Percentiles rank a stretch among this genome's conserved stretches.
Conservation (phyloP, 2,113 vertebrate species). For the Semnornis frantzii region DNA sequence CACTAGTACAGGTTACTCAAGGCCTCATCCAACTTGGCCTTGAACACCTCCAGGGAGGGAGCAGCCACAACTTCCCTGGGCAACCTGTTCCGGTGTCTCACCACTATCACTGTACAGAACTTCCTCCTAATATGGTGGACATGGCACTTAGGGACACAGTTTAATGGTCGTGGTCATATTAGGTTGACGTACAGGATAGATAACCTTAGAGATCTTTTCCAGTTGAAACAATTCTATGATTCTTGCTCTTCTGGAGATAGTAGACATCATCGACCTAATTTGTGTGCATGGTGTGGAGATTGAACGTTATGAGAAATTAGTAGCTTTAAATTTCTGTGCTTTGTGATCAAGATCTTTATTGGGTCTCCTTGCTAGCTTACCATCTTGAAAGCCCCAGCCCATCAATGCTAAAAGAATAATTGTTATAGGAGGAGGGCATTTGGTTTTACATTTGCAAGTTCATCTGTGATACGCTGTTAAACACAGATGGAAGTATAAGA, state of each 20-base stretch:
- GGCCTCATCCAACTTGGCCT: too few species aligned
- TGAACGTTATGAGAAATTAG: neutral
- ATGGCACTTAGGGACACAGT: too few species aligned
- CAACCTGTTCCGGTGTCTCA: too few species aligned
- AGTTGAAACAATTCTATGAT: too few species aligned
- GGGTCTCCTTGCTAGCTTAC: neutral
- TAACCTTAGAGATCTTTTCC: too few species aligned
- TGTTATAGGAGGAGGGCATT: neutral
- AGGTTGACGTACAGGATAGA: too few species aligned
- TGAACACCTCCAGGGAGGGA: too few species aligned
- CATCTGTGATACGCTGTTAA: neutral
- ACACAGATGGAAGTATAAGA: neutral
- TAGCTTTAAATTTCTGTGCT: neutral
- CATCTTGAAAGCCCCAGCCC: neutral
- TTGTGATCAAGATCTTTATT: neutral
- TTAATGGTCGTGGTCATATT: too few species aligned
- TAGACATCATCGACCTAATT: neutral
- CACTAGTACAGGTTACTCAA: too few species aligned
- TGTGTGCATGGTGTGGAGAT: neutral
- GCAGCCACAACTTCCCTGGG: too few species aligned
- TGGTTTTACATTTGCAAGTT: constrained; percentile 14
- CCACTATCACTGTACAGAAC: too few species aligned
- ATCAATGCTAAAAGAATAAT: neutral
- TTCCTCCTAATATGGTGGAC: too few species aligned
- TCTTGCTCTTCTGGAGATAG: neutral